Base-by-base conservation (phyloP, 2,888 invertebrate species). In the Norana najaformis region DNA sequence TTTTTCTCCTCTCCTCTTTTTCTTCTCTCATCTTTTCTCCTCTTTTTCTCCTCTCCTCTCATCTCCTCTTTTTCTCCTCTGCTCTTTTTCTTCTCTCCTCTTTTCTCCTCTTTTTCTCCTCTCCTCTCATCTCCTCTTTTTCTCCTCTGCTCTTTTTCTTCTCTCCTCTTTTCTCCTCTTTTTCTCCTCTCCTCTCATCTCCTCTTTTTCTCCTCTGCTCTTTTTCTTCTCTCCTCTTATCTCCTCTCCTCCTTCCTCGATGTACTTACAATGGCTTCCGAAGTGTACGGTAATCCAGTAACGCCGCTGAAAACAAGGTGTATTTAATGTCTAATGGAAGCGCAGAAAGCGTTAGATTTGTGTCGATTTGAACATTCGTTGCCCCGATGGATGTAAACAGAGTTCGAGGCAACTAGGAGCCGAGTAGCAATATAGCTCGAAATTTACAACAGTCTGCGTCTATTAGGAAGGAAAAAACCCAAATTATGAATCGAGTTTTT, bases 401-500 rank as follows among this genome's bases (percentile, higher is more conserved):
- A n/a, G n/a, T n/a, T n/a, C n/a, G n/a, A n/a, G n/a, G 13, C n/a
- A n/a, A n/a, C 8, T 69, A 8, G 30, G 11, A 8, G n/a, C 18
- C 16, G n/a, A 39, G 30, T 88, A 18, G 30, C 20, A 53, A 90
- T 88, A 35, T 90, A 89, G 89, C 38, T 83, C 30, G 23, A 39
- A 14, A 90, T 35, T 89, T 89, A n/a, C n/a, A n/a, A n/a, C n/a
- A n/a, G n/a, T n/a, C n/a, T n/a, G n/a, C n/a, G n/a, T n/a, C n/a
- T n/a, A n/a, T n/a, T n/a, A n/a, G n/a, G n/a, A n/a, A n/a, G n/a
- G n/a, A n/a, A n/a, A n/a, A n/a, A n/a, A n/a, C n/a, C n/a, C n/a
- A n/a, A n/a, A n/a, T n/a, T n/a, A n/a, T n/a, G n/a, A n/a, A n/a
- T n/a, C n/a, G n/a, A n/a, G n/a, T n/a, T n/a, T n/a, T n/a, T n/a